These are phyloP conservation scores for Crocidura indochinensis DNA, from an alignment of 2,797 vertebrate genomes.

Conservation along the genomic window DNA sequence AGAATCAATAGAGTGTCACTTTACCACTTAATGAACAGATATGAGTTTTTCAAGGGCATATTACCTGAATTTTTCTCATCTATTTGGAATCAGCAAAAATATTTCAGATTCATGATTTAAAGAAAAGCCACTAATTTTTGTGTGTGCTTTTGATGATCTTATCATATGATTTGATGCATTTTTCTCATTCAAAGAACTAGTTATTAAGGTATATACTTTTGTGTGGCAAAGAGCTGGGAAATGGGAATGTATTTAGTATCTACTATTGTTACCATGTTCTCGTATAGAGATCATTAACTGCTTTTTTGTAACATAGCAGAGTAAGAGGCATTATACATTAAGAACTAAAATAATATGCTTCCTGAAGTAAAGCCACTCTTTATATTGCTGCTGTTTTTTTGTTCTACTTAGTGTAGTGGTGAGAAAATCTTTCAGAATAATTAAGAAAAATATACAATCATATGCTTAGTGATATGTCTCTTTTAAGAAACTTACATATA, in stretches of 20 bases:
- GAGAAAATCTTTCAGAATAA: neutral
- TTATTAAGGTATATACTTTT: constrained; percentile 41
- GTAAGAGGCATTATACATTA: neutral
- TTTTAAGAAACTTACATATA: neutral
- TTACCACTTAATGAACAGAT: constrained; percentile 75
- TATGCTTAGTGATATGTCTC: neutral
- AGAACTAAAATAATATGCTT: neutral
- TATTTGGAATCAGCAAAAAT: constrained; percentile 50
- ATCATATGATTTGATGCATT: constrained; percentile 50
- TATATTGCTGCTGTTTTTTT: neutral
- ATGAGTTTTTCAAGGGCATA: neutral
- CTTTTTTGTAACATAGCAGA: constrained; percentile 35
- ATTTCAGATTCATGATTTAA: constrained; percentile 44
- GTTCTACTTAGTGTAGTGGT: neutral
- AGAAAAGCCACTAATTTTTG: constrained; percentile 9
- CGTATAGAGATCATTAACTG: constrained; percentile 28
- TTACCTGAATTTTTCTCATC: constrained; percentile 32
- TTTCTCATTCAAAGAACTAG: constrained; percentile 47
- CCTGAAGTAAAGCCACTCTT: neutral
- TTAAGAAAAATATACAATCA: neutral
- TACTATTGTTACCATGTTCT: neutral
- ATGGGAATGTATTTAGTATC: constrained; percentile 33
- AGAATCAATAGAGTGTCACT: constrained; percentile 60
- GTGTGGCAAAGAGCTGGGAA: neutral
- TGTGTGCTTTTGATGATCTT: neutral